A percentile compares a stretch with the other conserved stretches of the same genome.
Conservation (phyloP, 35 echinoderm and acorn worm species). For the Amphiura filiformis region DNA sequence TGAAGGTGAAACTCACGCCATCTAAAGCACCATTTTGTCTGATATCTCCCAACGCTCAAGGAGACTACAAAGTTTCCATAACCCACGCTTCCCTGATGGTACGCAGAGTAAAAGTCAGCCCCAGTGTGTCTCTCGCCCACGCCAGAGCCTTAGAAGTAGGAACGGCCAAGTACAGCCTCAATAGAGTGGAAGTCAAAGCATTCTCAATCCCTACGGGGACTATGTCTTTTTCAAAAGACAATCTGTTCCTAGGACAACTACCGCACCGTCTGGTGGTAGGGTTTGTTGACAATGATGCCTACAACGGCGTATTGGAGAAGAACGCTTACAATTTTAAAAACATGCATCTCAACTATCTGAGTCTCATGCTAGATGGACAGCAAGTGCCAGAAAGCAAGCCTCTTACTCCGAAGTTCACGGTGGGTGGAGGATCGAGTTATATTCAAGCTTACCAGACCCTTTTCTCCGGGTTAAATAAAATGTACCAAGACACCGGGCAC, state of each 20-base stretch:
- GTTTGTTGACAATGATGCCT: constrained; percentile 50
- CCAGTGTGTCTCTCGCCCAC: constrained; percentile 30
- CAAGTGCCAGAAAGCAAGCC: constrained; percentile 22
- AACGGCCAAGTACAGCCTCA: constrained; percentile 33
- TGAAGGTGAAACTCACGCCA: constrained; percentile 25
- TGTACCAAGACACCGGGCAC: constrained; percentile 40
- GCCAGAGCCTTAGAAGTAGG: constrained; percentile 27
- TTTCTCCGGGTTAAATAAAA: constrained; percentile 37
- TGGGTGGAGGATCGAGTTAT: not conserved
- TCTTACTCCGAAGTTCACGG: constrained; percentile 16
- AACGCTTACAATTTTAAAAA: constrained; percentile 58
- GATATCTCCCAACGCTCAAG: constrained; percentile 1
- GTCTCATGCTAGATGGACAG: not conserved
- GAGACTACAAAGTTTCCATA: constrained; percentile 42
- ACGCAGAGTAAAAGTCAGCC: constrained; percentile 16
- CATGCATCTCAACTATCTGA: constrained; percentile 30
- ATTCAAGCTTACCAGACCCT: constrained; percentile 49
- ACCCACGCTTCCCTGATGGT: constrained; percentile 19
- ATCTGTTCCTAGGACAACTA: constrained; percentile 54
- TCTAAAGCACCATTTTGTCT: constrained; percentile 23
- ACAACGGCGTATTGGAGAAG: constrained; percentile 37
- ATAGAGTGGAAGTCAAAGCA: constrained; percentile 49
- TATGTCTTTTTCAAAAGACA: constrained; percentile 50
- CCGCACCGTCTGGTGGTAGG: constrained; percentile 48
- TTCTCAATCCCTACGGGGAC: constrained; percentile 56